Conservation (phyloP, 2,888 invertebrate species). For the Diplazon laetatorius region DNA sequence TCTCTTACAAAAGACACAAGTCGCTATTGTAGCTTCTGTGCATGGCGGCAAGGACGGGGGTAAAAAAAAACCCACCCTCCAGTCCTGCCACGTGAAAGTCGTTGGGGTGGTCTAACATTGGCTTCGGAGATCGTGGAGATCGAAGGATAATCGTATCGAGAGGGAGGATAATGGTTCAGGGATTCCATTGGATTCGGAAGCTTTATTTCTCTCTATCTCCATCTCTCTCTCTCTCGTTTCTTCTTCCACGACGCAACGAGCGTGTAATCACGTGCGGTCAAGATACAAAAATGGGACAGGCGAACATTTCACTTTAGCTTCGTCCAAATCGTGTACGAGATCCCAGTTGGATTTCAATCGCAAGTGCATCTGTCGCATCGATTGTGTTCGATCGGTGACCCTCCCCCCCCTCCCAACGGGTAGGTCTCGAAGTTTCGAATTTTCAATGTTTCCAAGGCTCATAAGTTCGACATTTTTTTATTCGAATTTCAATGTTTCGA, state of each 20-base stretch:
- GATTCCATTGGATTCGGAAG: not conserved
- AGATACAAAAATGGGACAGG: constrained; percentile 20
- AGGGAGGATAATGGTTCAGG: constrained; percentile 44
- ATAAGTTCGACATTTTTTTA: too few species aligned
- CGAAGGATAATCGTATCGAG: constrained; percentile 41
- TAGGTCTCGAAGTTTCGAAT: too few species aligned
- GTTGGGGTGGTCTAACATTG: not conserved
- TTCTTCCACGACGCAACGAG: not conserved
- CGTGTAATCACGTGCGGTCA: constrained; percentile 33
- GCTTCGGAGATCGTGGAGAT: constrained; percentile 40
- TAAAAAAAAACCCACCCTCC: constrained; percentile 1
- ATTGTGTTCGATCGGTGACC: too few species aligned
- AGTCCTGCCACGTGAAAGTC: constrained; percentile 16
- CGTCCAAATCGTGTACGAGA: not conserved
- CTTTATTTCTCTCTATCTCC: too few species aligned
- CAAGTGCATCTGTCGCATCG: not conserved
- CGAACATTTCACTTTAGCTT: constrained; percentile 10
- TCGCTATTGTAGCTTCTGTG: not conserved
- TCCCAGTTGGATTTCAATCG: constrained; percentile 19
- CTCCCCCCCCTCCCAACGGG: too few species aligned
- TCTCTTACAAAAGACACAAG: too few species aligned
- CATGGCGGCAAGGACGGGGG: not conserved
- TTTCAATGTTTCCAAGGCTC: too few species aligned
- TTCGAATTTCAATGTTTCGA: too few species aligned
- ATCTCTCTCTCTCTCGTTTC: too few species aligned